Conservation (phyloP, 2,113 vertebrate genomes). For the Grammomys surdaster region DNA sequence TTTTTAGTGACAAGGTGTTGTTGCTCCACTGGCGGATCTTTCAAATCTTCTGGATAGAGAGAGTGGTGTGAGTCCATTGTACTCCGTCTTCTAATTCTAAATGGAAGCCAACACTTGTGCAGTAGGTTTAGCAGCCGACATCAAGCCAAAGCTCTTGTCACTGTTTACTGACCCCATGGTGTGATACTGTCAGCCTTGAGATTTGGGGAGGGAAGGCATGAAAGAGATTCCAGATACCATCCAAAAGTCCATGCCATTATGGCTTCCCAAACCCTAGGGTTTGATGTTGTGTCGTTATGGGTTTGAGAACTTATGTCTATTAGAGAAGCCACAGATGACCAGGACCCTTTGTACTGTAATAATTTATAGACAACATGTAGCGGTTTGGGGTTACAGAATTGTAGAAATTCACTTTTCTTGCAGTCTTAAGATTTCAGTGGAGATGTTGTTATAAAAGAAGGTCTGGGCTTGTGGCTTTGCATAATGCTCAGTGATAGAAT, state of each 20-base stretch:
- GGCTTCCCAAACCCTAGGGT: neutral
- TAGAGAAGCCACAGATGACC: neutral
- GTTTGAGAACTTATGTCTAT: neutral
- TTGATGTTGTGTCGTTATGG: neutral
- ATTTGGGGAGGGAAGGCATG: neutral
- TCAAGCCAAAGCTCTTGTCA: neutral
- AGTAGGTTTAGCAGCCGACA: neutral
- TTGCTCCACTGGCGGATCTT: neutral
- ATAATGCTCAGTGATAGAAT: neutral
- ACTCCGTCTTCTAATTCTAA: neutral
- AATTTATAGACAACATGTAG: neutral
- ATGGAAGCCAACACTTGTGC: neutral
- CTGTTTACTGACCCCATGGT: no score
- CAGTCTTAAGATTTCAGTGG: neutral
- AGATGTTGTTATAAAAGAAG: neutral
- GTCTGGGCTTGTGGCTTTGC: neutral
- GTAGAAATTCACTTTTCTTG: neutral
- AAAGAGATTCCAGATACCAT: neutral
- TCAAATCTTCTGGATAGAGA: neutral
- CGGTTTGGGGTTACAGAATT: neutral
- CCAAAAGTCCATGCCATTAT: neutral
- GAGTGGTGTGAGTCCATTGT: neutral
- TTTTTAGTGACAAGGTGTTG: neutral
- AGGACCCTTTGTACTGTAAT: slow-evolving; percentile 7
- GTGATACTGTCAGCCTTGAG: neutral